phyloP scores from a whole-genome alignment of 2,888 invertebrate genomes.

The Ferrisia virgata region DNA sequence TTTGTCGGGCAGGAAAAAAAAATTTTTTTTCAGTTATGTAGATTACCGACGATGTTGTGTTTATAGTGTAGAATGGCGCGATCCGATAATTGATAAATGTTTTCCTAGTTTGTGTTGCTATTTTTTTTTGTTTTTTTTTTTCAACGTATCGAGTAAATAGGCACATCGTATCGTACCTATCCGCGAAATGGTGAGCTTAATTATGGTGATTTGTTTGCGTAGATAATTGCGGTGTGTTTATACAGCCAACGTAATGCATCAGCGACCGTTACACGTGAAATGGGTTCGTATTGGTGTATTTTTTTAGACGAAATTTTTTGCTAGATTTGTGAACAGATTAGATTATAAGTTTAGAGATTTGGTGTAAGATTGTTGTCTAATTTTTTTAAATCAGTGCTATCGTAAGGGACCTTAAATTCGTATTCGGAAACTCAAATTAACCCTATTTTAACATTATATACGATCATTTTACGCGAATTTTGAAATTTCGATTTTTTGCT shows the following conservation, averaged over 20 bases:
- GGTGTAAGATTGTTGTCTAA: too few relatives aligned
- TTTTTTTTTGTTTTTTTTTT: neutral
- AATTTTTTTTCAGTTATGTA: neutral
- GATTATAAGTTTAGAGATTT: too few relatives aligned
- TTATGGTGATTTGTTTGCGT: neutral
- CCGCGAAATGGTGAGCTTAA: neutral
- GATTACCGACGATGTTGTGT: neutral
- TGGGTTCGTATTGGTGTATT: neutral
- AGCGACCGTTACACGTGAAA: neutral
- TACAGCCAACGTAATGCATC: neutral
- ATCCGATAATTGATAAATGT: neutral
- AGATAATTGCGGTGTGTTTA: neutral
- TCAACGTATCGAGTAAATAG: neutral
- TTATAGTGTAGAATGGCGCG: too few relatives aligned
- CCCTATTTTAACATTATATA: too few relatives aligned
- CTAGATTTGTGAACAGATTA: too few relatives aligned
- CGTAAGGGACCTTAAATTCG: too few relatives aligned
- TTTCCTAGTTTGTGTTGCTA: neutral
- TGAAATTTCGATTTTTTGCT: too few relatives aligned
- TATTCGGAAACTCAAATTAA: too few relatives aligned
- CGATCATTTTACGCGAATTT: too few relatives aligned
- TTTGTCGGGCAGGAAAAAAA: too few relatives aligned
- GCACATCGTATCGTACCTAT: too few relatives aligned
- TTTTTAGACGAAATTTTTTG: neutral
- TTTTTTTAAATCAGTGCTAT: too few relatives aligned